Evolutionary conservation across 2,113 vertebrate genomes (phyloP), one percentile per base, ranked within the genome.

Genomic region (Ammodytes dubius): DNA sequence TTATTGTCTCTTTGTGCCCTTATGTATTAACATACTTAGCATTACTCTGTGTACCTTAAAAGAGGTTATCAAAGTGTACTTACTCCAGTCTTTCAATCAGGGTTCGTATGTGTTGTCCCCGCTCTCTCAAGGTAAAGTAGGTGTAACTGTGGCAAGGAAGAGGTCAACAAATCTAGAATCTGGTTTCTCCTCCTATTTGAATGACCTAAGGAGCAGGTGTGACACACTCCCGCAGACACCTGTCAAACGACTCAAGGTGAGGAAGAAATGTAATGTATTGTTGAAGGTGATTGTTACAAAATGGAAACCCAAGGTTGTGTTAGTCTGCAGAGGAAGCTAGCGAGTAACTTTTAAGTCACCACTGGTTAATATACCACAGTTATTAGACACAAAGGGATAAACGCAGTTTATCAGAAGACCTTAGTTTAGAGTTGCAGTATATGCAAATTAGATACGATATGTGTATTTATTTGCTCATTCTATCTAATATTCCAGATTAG

Each of bases 221-320:
- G 95, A 96, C 74, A 68, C 87, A 82, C 96, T 96, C 13, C 79
- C 86, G 17, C 89, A 95, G 87, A 96, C 97, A 37, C 97, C 97
- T 77, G 97, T 94, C 74, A 99, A 99, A 91, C 95, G 96, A 63
- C 94, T 98, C 82, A 99, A 97, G 97, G 98, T 98, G 79, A 87
- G 54, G 12, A 71, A 56, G 17, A 54, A 40, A 42, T 17, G 49
- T 0, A n/a, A 2, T 40, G 45, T 49, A 19, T 15, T 35, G 64
- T 39, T 39, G 27, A 12, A 42, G 46, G 49, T 59, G 37, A 27
- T 40, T 39, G 15, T 11, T 3, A 8, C 4, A 12, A 10, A 7
- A 15, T 35, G 15, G 9, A 45, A 60, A 52, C 11, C 2, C 17
- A 45, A 42, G 12, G 17, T 10, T 50, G 46, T 39, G 15, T 37